phyloP scores from a whole-genome alignment of 2,797 vertebrate genomes.

The Adrianichthys oophorus region DNA sequence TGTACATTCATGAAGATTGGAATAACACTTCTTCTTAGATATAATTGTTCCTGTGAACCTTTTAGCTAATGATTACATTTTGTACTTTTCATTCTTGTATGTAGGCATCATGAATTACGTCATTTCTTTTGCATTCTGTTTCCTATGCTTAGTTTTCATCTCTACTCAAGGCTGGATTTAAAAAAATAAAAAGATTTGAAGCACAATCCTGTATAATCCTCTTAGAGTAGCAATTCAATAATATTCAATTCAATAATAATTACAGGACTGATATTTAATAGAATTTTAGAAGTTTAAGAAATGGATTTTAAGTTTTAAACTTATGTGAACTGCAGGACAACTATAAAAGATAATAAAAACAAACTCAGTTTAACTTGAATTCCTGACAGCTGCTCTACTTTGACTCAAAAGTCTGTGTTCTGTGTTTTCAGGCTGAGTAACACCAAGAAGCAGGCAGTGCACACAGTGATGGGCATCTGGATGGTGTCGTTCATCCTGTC shows the following conservation, averaged over 20 bases:
- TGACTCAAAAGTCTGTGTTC: constrained; percentile 24
- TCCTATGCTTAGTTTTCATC: too few relatives aligned
- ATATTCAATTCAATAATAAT: neutral
- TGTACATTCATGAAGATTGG: too few relatives aligned
- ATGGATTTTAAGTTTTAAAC: neutral
- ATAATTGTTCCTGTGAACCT: too few relatives aligned
- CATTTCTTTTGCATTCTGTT: too few relatives aligned
- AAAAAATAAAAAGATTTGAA: too few relatives aligned
- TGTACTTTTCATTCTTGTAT: too few relatives aligned
- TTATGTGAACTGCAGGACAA: neutral
- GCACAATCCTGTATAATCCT: too few relatives aligned
- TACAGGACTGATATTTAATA: neutral
- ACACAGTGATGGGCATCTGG: constrained; percentile 96
- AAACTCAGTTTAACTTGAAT: neutral
- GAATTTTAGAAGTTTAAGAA: neutral
- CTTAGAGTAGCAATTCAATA: too few relatives aligned
- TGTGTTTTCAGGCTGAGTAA: constrained; percentile 85
- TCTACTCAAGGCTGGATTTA: too few relatives aligned
- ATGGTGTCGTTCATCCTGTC: constrained; percentile 95
- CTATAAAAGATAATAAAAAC: neutral
- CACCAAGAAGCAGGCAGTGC: constrained; percentile 92
- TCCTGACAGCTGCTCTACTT: constrained; percentile 1
- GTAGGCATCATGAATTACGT: too few relatives aligned
- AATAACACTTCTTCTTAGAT: too few relatives aligned
- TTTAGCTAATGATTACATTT: too few relatives aligned